These are phyloP conservation scores for Isichthys henryi DNA, from an alignment of 2,113 vertebrate species.

Conservation along the genomic window DNA sequence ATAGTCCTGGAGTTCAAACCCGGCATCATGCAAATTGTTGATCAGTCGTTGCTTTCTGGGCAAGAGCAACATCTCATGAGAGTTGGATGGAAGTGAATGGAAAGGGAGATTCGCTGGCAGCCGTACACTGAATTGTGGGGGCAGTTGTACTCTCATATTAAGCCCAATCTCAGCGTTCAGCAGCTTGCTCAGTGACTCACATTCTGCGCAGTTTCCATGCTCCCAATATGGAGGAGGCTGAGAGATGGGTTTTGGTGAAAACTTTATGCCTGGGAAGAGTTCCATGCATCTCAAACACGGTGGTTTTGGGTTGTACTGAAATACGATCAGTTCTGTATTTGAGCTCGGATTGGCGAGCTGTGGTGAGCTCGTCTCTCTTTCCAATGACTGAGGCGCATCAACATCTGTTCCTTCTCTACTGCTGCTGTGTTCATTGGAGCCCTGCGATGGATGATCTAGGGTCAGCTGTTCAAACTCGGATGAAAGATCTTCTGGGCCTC, in stretches of 20 bases:
- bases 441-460: not conserved
- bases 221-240: not conserved
- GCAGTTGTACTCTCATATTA: not conserved
- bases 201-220: slow-evolving; percentile 21
- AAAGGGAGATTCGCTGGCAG: not conserved
- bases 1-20: not conserved
- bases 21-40: not conserved
- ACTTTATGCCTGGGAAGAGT: not conserved
- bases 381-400: not conserved
- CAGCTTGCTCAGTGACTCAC: slow-evolving; percentile 16
- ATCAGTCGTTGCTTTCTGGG: not conserved
- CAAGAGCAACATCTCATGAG: not conserved
- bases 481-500: too few species aligned
- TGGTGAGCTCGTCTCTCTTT: not conserved
- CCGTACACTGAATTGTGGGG: not conserved
- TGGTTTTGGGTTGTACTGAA: not conserved
- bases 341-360: not conserved
- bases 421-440: not conserved
- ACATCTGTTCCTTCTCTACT: not conserved
- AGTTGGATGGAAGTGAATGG: rapidly evolving
- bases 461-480: not conserved
- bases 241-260: not conserved
- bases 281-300: not conserved
- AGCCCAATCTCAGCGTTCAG: not conserved
- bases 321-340: not conserved